These are phyloP conservation scores for Periparus ater DNA, from an alignment of 2,797 vertebrate species.

Conservation along the genomic window DNA sequence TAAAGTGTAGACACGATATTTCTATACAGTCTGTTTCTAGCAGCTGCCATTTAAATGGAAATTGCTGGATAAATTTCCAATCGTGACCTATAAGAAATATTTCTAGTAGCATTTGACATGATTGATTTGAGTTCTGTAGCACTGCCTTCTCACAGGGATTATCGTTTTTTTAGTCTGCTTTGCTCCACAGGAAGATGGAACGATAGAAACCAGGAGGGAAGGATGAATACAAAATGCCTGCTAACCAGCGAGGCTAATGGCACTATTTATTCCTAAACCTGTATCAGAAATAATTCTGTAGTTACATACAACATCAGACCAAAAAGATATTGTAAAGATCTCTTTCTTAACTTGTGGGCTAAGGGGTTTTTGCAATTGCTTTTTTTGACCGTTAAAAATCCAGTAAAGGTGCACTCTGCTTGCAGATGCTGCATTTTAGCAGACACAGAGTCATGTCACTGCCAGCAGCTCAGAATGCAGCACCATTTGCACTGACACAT, in stretches of 20 bases:
- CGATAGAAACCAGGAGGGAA: slow-evolving; percentile 5
- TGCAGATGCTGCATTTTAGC: slow-evolving; percentile 13
- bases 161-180: slow-evolving; percentile 36
- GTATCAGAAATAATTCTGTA: not conserved
- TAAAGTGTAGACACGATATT: slow-evolving; percentile 18
- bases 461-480: slow-evolving; percentile 34
- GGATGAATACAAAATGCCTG: not conserved
- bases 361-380: not conserved
- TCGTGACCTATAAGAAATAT: slow-evolving; percentile 60
- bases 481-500: slow-evolving; percentile 50
- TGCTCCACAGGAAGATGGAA: slow-evolving; percentile 27
- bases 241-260: not conserved
- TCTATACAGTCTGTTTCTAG: slow-evolving; percentile 36
- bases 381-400: slow-evolving; percentile 31
- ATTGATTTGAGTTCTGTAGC: slow-evolving; percentile 56
- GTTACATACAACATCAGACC: not conserved
- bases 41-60: slow-evolving; percentile 70
- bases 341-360: not conserved
- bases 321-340: not conserved
- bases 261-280: slow-evolving; percentile 21
- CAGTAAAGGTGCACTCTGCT: not conserved
- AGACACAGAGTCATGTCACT: not conserved
- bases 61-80: slow-evolving; percentile 68
- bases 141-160: slow-evolving; percentile 6
- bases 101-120: slow-evolving; percentile 42